phyloP scores from a whole-genome alignment of 2,888 invertebrate genomes.

The Teinopalpus imperialis region DNA sequence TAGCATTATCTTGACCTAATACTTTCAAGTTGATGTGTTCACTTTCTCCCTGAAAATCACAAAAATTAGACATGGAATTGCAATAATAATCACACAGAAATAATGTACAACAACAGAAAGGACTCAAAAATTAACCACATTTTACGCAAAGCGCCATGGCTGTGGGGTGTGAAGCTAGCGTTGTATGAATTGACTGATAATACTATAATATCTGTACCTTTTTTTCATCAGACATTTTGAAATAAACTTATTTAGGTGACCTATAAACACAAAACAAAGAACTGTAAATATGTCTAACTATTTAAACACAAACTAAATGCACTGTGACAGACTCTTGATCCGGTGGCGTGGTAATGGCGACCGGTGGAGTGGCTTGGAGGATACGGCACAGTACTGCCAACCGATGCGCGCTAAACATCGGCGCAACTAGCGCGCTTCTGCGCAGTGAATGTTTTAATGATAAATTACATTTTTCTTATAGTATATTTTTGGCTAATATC shows the following conservation, averaged over 20 bases:
- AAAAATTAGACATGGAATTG: slow-evolving; percentile 23
- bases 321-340: slow-evolving; percentile 66
- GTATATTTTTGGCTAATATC: too few relatives aligned
- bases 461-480: too few relatives aligned
- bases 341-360: slow-evolving; percentile 78
- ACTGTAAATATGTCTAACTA: slow-evolving; percentile 44
- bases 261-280: slow-evolving; percentile 52
- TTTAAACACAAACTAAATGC: slow-evolving; percentile 52
- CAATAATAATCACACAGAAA: slow-evolving; percentile 12
- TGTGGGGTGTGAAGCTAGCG: slow-evolving; percentile 42
- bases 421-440: slow-evolving; percentile 66
- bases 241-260: slow-evolving; percentile 47
- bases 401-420: slow-evolving; percentile 55
- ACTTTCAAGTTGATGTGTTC: slow-evolving; percentile 97
- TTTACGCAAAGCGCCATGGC: slow-evolving; percentile 73
- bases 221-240: slow-evolving; percentile 85
- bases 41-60: slow-evolving; percentile 85
- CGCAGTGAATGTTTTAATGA: slow-evolving; percentile 40
- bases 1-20: slow-evolving; percentile 96
- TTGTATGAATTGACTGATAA: slow-evolving; percentile 50
- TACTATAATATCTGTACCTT: slow-evolving; percentile 77
- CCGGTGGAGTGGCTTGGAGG: slow-evolving; percentile 69
- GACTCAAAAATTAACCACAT: slow-evolving; percentile 56
- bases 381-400: slow-evolving; percentile 70
- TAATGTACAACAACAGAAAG: slow-evolving; percentile 11